Evolutionary conservation across 2,888 invertebrate species (phyloP).

Genomic region (Acanthosepion esculentum): DNA sequence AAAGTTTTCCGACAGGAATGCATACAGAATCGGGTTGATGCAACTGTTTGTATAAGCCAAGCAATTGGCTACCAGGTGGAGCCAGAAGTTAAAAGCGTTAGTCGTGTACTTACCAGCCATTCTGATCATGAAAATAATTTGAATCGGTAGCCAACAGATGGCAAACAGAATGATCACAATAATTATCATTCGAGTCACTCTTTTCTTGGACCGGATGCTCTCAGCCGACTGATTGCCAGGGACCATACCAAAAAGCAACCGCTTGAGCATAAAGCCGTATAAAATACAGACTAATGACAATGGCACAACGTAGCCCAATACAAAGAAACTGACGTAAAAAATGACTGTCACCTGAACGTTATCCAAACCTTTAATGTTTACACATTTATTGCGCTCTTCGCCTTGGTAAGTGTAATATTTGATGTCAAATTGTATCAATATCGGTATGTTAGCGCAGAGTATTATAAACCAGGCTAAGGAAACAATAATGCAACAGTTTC

Average conservation of each 20-base stretch:
- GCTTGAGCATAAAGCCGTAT: conserved; percentile 90
- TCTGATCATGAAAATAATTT: conserved; percentile 82
- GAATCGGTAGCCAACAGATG: conserved; percentile 94
- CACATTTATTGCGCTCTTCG: conserved; percentile 66
- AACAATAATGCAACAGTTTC: conserved; percentile 87
- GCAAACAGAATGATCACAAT: conserved; percentile 94
- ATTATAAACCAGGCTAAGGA: conserved; percentile 88
- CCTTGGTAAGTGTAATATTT: conserved; percentile 73
- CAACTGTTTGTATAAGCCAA: conserved; percentile 93
- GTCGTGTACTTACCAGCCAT: conserved; percentile 82
- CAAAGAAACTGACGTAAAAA: conserved; percentile 79
- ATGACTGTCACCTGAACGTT: conserved; percentile 50
- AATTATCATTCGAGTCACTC: conserved; percentile 93
- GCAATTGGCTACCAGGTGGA: conserved; percentile 73
- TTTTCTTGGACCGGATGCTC: conserved; percentile 86
- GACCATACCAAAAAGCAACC: conserved; percentile 86
- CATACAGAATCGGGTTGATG: conserved; percentile 94
- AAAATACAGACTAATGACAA: conserved; percentile 88
- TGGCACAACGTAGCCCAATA: conserved; percentile 91
- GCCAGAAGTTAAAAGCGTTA: conserved; percentile 76
- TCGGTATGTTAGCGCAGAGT: conserved; percentile 70
- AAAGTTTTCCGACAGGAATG: conserved; percentile 94
- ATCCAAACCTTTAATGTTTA: conserved; percentile 55
- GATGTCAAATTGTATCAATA: conserved; percentile 66
- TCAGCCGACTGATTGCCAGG: conserved; percentile 84